A percentile compares a stretch with the other conserved stretches of the same genome.
Evolutionary conservation across 2,797 vertebrate species (phyloP).

Genomic region (Neosilurus mollespiculum): DNA sequence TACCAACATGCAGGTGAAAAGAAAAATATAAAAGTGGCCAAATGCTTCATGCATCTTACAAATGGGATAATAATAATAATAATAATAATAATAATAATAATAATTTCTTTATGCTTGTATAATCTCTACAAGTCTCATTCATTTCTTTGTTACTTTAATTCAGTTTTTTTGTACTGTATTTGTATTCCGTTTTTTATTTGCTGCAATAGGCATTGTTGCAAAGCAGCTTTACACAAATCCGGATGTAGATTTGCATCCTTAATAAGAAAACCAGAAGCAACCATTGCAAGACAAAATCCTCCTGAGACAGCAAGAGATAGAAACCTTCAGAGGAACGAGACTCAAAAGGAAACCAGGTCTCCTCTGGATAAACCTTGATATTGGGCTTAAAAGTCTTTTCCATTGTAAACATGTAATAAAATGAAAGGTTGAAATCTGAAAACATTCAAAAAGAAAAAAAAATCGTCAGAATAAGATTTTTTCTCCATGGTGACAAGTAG

Average conservation of each 20-base stretch:
- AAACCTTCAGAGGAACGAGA: background rate
- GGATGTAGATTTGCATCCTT: conserved; percentile 5
- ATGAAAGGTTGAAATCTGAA: background rate
- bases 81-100: too few species aligned
- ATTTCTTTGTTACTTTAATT: background rate
- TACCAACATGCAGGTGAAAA: too few species aligned
- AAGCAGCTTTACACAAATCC: conserved; percentile 28
- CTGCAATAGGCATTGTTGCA: conserved; percentile 7
- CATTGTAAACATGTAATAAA: background rate
- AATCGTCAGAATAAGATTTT: background rate
- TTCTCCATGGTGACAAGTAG: background rate
- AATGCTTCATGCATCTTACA: too few species aligned
- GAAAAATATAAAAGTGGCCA: too few species aligned
- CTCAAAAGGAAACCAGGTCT: background rate
- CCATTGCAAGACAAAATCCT: background rate
- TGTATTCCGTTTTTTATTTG: too few species aligned
- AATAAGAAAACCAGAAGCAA: background rate
- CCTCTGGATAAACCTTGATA: background rate
- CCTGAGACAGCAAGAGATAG: background rate
- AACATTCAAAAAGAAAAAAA: background rate
- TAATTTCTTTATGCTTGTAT: background rate
- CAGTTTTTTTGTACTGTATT: background rate
- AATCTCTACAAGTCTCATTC: background rate
- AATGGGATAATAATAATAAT: too few species aligned
- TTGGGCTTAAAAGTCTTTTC: background rate